These are phyloP conservation scores for Enhydra lutris DNA, from an alignment of 2,113 vertebrate species.

Conservation along the genomic window DNA sequence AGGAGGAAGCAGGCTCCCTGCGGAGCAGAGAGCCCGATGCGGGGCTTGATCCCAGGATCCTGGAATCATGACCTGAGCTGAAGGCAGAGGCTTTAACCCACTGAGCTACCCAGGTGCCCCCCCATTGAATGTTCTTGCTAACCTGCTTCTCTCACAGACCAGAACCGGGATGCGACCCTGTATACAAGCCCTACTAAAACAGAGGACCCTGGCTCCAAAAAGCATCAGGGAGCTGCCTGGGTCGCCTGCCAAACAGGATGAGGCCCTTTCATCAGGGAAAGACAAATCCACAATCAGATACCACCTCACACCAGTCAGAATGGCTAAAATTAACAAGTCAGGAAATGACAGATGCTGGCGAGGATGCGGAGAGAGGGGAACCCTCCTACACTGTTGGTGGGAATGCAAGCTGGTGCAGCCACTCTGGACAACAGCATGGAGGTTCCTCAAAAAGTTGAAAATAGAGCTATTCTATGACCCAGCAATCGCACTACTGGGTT, in stretches of 20 bases:
- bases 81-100: no score
- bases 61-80: no score
- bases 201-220: no score
- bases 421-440: no score
- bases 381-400: background rate
- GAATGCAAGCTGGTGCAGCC: background rate
- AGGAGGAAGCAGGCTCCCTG: no score
- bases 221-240: background rate
- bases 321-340: background rate
- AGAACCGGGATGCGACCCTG: background rate
- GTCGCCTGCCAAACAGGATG: background rate
- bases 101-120: no score
- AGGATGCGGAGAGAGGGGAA: background rate
- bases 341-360: fast-evolving
- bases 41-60: no score
- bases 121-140: background rate
- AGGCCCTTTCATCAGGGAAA: background rate
- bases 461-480: no score
- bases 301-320: background rate
- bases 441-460: no score
- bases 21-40: no score
- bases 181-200: background rate
- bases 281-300: background rate
- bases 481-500: no score
- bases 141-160: background rate